Conservation (phyloP, 2,113 vertebrate genomes). For the Ciconia maguari region DNA sequence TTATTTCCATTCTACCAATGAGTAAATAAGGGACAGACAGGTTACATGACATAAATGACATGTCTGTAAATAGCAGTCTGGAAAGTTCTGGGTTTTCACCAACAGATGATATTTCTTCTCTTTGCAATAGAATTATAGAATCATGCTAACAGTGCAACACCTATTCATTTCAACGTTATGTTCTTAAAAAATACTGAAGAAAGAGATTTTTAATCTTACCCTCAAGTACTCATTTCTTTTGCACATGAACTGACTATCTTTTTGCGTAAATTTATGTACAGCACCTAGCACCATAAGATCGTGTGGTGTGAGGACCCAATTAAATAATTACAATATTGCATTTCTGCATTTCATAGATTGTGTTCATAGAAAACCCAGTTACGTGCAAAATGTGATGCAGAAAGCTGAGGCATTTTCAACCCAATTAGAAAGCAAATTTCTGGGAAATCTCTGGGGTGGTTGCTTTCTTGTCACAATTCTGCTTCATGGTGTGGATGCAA, state of each 20-base stretch:
- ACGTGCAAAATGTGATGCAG: neutral
- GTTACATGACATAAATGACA: neutral
- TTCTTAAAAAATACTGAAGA: too few species aligned
- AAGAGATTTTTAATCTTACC: neutral
- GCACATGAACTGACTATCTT: neutral
- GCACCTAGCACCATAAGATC: neutral
- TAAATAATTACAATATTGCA: neutral
- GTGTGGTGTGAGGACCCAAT: neutral
- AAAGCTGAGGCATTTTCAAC: slow-evolving; percentile 32
- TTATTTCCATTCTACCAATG: neutral
- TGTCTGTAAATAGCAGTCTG: neutral
- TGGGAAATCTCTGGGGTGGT: slow-evolving; percentile 18
- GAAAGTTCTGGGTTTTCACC: neutral
- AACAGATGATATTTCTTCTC: neutral
- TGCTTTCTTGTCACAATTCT: slow-evolving; percentile 39
- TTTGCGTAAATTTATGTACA: neutral
- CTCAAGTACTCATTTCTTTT: neutral
- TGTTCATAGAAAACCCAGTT: neutral
- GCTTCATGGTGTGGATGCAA: neutral
- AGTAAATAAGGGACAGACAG: neutral
- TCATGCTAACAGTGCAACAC: neutral
- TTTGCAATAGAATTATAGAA: neutral
- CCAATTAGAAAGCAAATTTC: slow-evolving; percentile 47
- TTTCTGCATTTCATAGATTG: neutral
- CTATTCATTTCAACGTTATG: neutral